These are phyloP conservation scores for Aleiodes leptofemur DNA, from an alignment of 2,888 invertebrate genomes.

Conservation along the genomic window DNA sequence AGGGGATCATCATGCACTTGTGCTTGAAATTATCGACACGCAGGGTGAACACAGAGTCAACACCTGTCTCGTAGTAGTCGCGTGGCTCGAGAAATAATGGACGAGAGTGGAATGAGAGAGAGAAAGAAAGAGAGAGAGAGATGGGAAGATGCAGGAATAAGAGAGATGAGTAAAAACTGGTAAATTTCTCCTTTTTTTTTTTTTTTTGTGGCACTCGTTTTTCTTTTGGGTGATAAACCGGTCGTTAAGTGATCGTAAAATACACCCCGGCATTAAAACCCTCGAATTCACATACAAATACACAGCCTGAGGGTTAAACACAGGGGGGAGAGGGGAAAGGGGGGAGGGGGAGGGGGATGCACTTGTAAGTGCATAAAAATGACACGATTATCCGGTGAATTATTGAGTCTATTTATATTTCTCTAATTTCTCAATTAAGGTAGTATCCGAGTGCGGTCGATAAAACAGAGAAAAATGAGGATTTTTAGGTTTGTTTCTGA, in stretches of 20 bases:
- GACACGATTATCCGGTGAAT: too few relatives aligned
- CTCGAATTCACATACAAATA: constrained; percentile 17
- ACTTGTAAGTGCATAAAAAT: background rate
- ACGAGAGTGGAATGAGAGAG: constrained; percentile 32
- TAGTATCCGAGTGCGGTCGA: too few relatives aligned
- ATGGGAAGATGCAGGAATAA: constrained; percentile 16
- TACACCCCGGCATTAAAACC: constrained; percentile 40
- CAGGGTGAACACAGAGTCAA: constrained; percentile 33
- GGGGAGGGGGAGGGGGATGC: background rate
- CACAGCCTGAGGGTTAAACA: constrained; percentile 2
- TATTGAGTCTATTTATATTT: too few relatives aligned
- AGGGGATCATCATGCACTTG: constrained; percentile 26
- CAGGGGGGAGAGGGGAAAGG: too few relatives aligned
- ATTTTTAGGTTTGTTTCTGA: too few relatives aligned
- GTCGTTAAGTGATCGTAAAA: constrained; percentile 69
- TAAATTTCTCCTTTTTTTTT: background rate
- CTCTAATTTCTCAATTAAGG: too few relatives aligned
- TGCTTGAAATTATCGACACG: constrained; percentile 41
- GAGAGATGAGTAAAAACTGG: background rate
- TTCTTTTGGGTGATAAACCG: constrained; percentile 61
- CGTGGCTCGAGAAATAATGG: constrained; percentile 47
- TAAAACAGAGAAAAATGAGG: too few relatives aligned
- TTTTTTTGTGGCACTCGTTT: constrained; percentile 12
- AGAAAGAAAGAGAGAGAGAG: constrained; percentile 33
- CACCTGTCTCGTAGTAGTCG: constrained; percentile 43